Conservation (phyloP, 1,140 invertebrate species). For the Drosophila bocqueti region DNA sequence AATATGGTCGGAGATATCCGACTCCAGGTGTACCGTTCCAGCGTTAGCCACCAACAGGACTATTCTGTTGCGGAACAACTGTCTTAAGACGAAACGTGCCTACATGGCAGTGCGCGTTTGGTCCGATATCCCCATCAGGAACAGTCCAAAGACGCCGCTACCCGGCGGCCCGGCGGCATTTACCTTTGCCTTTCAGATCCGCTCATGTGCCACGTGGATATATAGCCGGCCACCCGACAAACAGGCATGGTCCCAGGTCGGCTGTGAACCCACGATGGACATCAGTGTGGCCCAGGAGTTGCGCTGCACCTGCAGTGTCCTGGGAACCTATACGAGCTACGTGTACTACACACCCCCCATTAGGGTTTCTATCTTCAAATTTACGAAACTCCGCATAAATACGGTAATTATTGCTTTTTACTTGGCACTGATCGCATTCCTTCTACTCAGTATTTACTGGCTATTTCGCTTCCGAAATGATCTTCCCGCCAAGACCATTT, state of each 20-base stretch:
- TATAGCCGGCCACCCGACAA: background rate
- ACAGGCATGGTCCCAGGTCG: slow-evolving; percentile 4
- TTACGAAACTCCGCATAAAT: background rate
- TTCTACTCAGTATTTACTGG: slow-evolving; percentile 4
- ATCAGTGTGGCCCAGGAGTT: background rate
- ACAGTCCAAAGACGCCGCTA: background rate
- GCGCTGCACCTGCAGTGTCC: slow-evolving; percentile 29
- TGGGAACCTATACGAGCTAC: slow-evolving; percentile 59
- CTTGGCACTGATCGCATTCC: accelerated
- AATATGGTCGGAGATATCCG: slow-evolving; percentile 3
- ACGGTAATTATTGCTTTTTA: background rate
- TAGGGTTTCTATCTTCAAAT: background rate
- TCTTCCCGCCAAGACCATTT: slow-evolving; percentile 18
- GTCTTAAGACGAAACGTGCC: background rate
- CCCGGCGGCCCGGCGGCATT: slow-evolving; percentile 19
- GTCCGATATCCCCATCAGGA: too few relatives aligned
- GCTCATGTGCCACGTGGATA: slow-evolving; percentile 50
- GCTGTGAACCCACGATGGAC: slow-evolving; percentile 29
- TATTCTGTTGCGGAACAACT: slow-evolving; percentile 56
- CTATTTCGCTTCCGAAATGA: slow-evolving; percentile 12
- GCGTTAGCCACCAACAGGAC: background rate
- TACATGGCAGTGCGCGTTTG: slow-evolving; percentile 37
- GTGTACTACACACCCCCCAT: slow-evolving; percentile 21
- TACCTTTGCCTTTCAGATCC: slow-evolving; percentile 50
- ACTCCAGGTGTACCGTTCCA: slow-evolving; percentile 22